Evolutionary conservation across 23 tunicate species (phyloP).

Genomic region (Diplosoma virens): DNA sequence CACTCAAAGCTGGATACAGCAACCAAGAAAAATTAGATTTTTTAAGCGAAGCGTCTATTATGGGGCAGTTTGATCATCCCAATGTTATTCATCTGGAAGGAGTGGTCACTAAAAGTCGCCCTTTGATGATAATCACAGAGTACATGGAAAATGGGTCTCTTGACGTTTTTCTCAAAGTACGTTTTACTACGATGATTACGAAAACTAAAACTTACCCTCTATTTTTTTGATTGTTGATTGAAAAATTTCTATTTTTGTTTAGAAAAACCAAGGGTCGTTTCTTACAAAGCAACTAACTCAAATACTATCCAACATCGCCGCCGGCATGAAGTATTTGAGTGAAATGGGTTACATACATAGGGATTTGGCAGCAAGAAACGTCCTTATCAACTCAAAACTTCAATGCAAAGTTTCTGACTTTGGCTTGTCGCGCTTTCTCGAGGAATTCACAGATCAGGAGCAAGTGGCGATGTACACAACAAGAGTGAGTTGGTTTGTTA

Average conservation of each 20-base stretch:
- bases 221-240: background rate
- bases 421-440: slow-evolving; percentile 73
- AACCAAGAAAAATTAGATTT: slow-evolving; percentile 83
- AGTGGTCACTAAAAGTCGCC: slow-evolving; percentile 78
- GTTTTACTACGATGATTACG: background rate
- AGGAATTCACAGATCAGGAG: slow-evolving; percentile 54
- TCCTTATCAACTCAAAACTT: slow-evolving; percentile 49
- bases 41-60: slow-evolving; percentile 82
- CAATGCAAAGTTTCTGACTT: slow-evolving; percentile 94
- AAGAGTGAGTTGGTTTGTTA: slow-evolving; percentile 79
- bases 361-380: slow-evolving; percentile 85
- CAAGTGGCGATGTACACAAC: slow-evolving; percentile 84
- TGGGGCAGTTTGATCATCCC: slow-evolving; percentile 96
- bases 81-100: slow-evolving; percentile 96
- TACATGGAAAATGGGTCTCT: slow-evolving; percentile 95
- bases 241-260: background rate
- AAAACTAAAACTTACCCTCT: background rate
- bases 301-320: slow-evolving; percentile 62
- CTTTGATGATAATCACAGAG: slow-evolving; percentile 92
- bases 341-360: slow-evolving; percentile 97
- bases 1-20: slow-evolving; percentile 86
- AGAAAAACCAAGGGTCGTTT: slow-evolving; percentile 44
- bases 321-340: slow-evolving; percentile 89
- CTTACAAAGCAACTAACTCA: slow-evolving; percentile 35
- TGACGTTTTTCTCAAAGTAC: slow-evolving; percentile 77